These are phyloP conservation scores for Bombus waltoni DNA, from an alignment of 1,140 invertebrate genomes.

Conservation along the genomic window DNA sequence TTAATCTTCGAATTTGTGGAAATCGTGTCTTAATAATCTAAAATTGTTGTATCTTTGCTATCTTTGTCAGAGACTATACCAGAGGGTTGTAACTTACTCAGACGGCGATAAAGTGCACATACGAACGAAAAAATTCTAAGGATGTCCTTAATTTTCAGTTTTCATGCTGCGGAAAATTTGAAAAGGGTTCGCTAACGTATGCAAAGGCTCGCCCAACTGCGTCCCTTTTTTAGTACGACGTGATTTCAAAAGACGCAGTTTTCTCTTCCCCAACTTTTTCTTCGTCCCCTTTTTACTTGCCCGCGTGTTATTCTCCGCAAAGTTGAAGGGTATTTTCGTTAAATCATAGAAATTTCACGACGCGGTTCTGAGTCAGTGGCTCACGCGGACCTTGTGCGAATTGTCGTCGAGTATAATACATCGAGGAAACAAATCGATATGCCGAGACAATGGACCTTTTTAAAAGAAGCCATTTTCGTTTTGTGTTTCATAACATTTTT, in stretches of 20 bases:
- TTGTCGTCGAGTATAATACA: background rate
- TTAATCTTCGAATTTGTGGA: no score
- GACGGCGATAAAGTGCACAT: background rate
- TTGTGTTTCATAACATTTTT: no score
- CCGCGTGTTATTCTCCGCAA: background rate
- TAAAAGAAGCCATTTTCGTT: no score
- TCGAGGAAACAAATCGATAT: background rate
- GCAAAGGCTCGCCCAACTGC: slow-evolving; percentile 5
- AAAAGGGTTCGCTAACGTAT: slow-evolving; percentile 1
- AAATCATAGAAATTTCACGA: background rate
- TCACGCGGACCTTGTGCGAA: background rate
- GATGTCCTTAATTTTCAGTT: slow-evolving; percentile 16
- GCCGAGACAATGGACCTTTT: no score
- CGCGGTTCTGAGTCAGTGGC: background rate
- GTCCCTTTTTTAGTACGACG: background rate
- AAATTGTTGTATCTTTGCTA: background rate
- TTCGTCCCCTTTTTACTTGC: background rate
- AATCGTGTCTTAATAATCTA: no score
- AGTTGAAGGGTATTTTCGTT: slow-evolving; percentile 15
- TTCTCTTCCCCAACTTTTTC: background rate
- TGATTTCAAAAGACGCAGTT: background rate
- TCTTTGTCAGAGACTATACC: background rate
- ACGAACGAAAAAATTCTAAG: background rate
- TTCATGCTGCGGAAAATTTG: background rate
- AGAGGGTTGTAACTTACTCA: background rate